Conservation (phyloP, 2,113 vertebrate species). For the human (Homo sapiens) region DNA sequence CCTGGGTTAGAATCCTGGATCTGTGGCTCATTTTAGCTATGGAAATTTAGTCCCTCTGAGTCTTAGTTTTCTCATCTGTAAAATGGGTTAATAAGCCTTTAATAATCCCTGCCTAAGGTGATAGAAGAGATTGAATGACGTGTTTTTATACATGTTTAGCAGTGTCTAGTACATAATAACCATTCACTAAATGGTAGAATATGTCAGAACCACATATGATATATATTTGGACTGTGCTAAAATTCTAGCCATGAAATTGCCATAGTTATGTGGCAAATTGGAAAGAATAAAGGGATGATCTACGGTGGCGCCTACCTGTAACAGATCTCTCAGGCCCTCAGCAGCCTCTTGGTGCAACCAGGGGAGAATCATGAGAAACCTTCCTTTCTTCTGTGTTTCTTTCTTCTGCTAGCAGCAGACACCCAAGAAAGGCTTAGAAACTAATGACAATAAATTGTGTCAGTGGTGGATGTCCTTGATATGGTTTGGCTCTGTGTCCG, state of each 20-base stretch:
- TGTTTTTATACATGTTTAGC: neutral
- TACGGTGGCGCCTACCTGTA: neutral
- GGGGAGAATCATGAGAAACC: neutral
- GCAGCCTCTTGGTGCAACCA: neutral
- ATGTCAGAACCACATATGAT: too few species aligned
- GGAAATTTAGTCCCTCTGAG: neutral
- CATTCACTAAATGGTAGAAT: neutral
- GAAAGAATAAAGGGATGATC: neutral
- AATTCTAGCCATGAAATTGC: neutral
- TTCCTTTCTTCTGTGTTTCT: neutral
- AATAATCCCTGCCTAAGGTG: neutral
- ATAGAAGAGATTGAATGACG: neutral
- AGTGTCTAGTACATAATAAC: neutral
- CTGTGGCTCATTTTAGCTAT: neutral
- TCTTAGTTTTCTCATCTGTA: neutral
- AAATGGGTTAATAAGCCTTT: neutral
- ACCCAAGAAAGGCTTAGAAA: neutral
- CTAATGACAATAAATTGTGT: too few species aligned
- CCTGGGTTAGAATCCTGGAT: neutral
- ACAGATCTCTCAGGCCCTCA: neutral
- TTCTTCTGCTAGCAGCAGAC: neutral
- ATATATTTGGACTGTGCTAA: neutral
- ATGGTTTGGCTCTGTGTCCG: too few species aligned
- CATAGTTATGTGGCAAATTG: neutral
- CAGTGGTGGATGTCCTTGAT: too few species aligned